phyloP scores from a whole-genome alignment of 2,888 invertebrate species.

The Metopia argyrocephala region DNA sequence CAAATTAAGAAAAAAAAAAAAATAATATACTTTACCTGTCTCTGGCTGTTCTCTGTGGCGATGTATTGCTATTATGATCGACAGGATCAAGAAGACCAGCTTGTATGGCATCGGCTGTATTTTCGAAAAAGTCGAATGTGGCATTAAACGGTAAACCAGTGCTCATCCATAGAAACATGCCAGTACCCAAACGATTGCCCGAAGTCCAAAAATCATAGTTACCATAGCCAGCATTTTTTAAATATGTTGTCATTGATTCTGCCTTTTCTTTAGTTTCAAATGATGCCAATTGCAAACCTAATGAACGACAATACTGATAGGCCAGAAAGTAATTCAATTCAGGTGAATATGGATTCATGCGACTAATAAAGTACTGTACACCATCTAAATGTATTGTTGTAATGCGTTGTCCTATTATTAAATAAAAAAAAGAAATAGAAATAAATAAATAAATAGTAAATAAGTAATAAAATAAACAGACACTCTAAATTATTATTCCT shows the following conservation, averaged over 20 bases:
- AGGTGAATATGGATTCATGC: slow-evolving; percentile 92
- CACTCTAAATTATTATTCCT: neutral
- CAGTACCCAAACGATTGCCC: slow-evolving; percentile 90
- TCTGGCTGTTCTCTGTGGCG: slow-evolving; percentile 87
- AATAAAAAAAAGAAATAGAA: slow-evolving; percentile 8
- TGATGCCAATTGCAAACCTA: slow-evolving; percentile 90
- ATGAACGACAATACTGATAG: slow-evolving; percentile 91
- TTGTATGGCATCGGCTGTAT: slow-evolving; percentile 79
- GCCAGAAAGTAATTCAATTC: slow-evolving; percentile 92
- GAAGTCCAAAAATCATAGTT: slow-evolving; percentile 94
- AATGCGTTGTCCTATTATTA: slow-evolving; percentile 86
- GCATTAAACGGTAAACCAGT: slow-evolving; percentile 92
- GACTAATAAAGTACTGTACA: slow-evolving; percentile 90
- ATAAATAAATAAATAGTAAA: neutral
- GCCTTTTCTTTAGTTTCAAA: slow-evolving; percentile 93
- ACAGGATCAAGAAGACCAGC: slow-evolving; percentile 80
- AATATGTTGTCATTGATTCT: slow-evolving; percentile 89
- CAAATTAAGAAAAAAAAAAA: neutral
- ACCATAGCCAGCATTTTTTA: slow-evolving; percentile 90
- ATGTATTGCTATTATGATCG: slow-evolving; percentile 86
- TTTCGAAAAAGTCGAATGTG: slow-evolving; percentile 90
- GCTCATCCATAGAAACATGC: slow-evolving; percentile 94
- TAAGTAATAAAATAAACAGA: too few relatives aligned
- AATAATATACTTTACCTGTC: slow-evolving; percentile 79
- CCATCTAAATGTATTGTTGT: slow-evolving; percentile 92